Base-by-base conservation (phyloP, 2,113 vertebrate species). In the Nannobrachium achirus region DNA sequence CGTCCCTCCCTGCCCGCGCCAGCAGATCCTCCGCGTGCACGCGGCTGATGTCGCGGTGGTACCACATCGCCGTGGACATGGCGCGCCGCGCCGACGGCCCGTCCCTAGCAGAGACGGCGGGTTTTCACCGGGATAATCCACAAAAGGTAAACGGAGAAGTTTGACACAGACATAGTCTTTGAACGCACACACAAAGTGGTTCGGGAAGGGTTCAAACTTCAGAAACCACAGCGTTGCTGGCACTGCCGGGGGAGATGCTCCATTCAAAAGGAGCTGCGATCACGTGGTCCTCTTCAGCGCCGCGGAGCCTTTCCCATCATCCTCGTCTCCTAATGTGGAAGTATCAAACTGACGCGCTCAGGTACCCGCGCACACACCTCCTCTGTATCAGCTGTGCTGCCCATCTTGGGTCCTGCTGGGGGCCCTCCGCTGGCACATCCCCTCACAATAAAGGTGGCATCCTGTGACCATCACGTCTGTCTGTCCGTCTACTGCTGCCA, bases 21-120 rank as follows among this genome's bases (percentile, higher is more conserved):
- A 96, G 80, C 78, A 96, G 83, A 61, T 95, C 94, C 83, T 96
- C 95, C 0, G 95, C 94, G 33, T 86, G 90, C 58, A 93, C 93
- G 9, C 94, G 93, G 81, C 94, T 96, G 88, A 96, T 93, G 85
- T 96, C 94, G 40, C 92, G 70, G 86, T 96, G 95, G 76, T 96
- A 96, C 95, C 95, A 97, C 51, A 89, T 72, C 0, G 89, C 92
- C 11, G 86, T 79, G 0, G 92, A 88, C 92, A 94, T 94, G 82
- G 78, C 79, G 59, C 75, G 69, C 78, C 60, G 69, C 46, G 53
- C 41, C 7, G 18, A 16, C 39, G 8, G n/a, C 13, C 56, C n/a
- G 19, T 52, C 20, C 18, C 18, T 25, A 49, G 13, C 10, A 1
- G 18, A 13, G 55, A 6, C 48, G 33, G 19, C 25, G 48, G 66